Conservation (phyloP, 1,140 invertebrate genomes). For the Episyrphus balteatus region DNA sequence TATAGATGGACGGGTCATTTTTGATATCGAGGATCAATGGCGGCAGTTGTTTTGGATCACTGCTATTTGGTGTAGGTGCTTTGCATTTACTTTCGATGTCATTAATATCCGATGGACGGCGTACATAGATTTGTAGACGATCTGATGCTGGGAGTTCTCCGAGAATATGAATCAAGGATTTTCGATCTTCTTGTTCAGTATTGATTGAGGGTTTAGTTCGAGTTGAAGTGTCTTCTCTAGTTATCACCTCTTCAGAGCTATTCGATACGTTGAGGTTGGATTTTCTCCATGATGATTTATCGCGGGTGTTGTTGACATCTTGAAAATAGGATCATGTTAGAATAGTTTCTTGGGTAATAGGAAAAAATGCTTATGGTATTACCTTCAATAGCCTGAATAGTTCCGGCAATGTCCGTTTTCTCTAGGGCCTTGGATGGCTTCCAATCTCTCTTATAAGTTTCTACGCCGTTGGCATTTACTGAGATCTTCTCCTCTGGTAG, state of each 20-base stretch:
- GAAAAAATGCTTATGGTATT: conserved; percentile 5
- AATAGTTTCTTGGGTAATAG: neutral
- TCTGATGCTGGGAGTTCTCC: conserved; percentile 40
- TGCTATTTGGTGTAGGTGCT: neutral
- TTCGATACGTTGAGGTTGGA: conserved; percentile 54
- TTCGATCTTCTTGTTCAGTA: conserved; percentile 45
- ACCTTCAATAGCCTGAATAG: conserved; percentile 81
- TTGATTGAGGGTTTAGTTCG: no score
- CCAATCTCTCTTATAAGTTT: conserved; percentile 58
- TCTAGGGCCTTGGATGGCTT: conserved; percentile 62
- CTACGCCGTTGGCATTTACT: conserved; percentile 12
- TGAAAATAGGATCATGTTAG: neutral
- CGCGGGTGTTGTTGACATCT: conserved; percentile 17
- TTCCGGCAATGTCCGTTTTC: conserved; percentile 68
- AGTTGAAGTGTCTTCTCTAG: conserved; percentile 23
- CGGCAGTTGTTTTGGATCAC: conserved; percentile 2
- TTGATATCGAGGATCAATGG: neutral
- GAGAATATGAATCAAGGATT: conserved; percentile 31
- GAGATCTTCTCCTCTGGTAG: conserved; percentile 49
- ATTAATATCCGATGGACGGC: conserved; percentile 37
- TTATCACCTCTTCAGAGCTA: conserved; percentile 46
- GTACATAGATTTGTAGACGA: conserved; percentile 42
- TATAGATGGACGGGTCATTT: conserved; percentile 4
- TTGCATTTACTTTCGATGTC: neutral
- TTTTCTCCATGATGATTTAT: conserved; percentile 56